Evolutionary conservation across 1,140 invertebrate species (phyloP), one percentile per base, ranked within the genome.

Genomic region (Heliothis subflexa): DNA sequence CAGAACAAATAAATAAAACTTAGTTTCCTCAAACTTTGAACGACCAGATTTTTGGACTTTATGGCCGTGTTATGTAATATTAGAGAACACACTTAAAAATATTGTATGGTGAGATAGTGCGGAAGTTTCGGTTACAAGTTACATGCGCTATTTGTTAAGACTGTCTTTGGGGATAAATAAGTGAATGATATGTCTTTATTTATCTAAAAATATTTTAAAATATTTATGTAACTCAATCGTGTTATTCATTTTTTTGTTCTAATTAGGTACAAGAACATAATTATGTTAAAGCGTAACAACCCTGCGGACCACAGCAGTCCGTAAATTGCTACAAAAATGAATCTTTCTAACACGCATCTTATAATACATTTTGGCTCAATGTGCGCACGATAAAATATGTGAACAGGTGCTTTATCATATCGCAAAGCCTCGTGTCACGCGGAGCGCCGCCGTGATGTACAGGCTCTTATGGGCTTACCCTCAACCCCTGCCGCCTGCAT

Each of bases 361-460:
- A 76, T 86, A 89, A 91, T 90, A 91, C 82, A 89, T 89, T 92
- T 88, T 84, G 79, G 84, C 81, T 81, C 83, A 82, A 84, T 85
- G 83, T 83, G 83, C 82, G 81, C 86, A 86, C 87, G 86, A 91
- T 93, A 91, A 92, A 93, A 91, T 89, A 92, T 85, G 86, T 86
- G 90, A 92, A 88, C 90, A 91, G 91, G 89, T 90, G 83, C 91
- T 93, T 92, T 85, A 91, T 93, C 90, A 93, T 89, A 86, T 76
- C 81, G 86, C 83, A 93, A 93, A 93, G 90, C 90, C 89, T 85
- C 75, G 88, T 91, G 90, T 93, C 89, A 89, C 81, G 82, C 79
- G 80, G 66, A 85, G 86, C 84, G 86, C 80, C 83, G 81, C 18
- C 78, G 88, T 93, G 91, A 92, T 92, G 88, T 90, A 93, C 88